Percentiles rank a stretch among this genome's conserved stretches.
These are phyloP conservation scores for Xestia ashworthii DNA, from an alignment of 2,888 invertebrate species.

Conservation along the genomic window DNA sequence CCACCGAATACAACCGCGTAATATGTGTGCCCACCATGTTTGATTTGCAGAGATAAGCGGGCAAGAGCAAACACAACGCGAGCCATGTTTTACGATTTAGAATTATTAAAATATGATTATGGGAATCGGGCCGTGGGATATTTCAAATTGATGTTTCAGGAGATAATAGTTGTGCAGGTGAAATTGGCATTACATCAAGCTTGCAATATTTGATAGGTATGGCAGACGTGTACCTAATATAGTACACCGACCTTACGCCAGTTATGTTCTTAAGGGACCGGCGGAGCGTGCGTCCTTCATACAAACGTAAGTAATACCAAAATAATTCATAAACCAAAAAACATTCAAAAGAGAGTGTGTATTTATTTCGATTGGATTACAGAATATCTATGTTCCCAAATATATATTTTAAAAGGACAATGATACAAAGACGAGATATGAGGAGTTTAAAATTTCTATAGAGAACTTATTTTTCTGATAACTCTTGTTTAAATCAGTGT, in stretches of 20 bases:
- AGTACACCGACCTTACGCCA: neutral
- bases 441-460: too few species aligned
- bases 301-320: too few species aligned
- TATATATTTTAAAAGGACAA: too few species aligned
- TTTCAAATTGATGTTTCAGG: slow-evolving; percentile 9
- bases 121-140: slow-evolving; percentile 52
- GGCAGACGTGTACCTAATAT: neutral
- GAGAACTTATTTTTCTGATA: too few species aligned
- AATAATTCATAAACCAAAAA: too few species aligned
- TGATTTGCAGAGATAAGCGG: slow-evolving; percentile 64
- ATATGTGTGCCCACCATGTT: slow-evolving; percentile 63
- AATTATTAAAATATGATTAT: slow-evolving; percentile 61
- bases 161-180: neutral
- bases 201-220: neutral
- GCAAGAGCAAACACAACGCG: slow-evolving; percentile 46
- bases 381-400: too few species aligned
- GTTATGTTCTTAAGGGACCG: too few species aligned
- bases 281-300: too few species aligned
- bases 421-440: too few species aligned
- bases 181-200: neutral
- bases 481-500: too few species aligned
- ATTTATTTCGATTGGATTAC: too few species aligned
- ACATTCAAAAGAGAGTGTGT: too few species aligned
- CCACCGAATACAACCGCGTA: slow-evolving; percentile 60
- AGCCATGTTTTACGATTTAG: slow-evolving; percentile 51